Conservation (phyloP, 2,888 invertebrate species). For the Lasiommata megera region DNA sequence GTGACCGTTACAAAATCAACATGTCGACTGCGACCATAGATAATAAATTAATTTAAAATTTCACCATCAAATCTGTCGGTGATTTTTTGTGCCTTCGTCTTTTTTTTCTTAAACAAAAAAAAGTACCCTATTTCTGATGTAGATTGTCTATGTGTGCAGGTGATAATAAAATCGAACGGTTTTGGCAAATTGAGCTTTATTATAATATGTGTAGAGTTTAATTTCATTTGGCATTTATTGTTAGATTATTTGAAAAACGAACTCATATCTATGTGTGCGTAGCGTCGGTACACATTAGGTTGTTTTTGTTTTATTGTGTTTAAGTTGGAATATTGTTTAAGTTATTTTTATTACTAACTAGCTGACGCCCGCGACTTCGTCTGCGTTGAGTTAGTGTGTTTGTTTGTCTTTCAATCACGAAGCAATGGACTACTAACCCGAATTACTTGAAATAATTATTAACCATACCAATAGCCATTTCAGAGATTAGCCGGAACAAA, state of each 20-base stretch:
- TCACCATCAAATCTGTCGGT: constrained; percentile 22
- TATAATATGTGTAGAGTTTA: constrained; percentile 25
- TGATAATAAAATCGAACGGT: constrained; percentile 42
- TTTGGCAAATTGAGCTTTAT: constrained; percentile 31
- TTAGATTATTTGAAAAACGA: constrained; percentile 53
- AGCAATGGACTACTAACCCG: too few species aligned
- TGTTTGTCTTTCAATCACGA: too few species aligned
- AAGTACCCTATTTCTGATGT: constrained; percentile 37
- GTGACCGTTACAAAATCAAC: neutral
- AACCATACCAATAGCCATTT: too few species aligned
- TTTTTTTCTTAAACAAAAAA: constrained; percentile 32
- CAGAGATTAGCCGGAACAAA: too few species aligned
- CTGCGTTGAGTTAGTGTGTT: too few species aligned
- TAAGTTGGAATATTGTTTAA: neutral
- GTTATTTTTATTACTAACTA: too few species aligned
- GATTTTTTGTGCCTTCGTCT: constrained; percentile 26
- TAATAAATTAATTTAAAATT: constrained; percentile 17
- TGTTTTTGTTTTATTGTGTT: constrained; percentile 30
- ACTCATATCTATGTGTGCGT: constrained; percentile 48
- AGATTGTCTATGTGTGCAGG: constrained; percentile 34
- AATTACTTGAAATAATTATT: too few species aligned
- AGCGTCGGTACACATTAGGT: constrained; percentile 41
- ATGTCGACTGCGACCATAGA: neutral
- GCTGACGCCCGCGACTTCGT: too few species aligned
- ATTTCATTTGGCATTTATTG: constrained; percentile 25